phyloP scores from a whole-genome alignment of 2,113 vertebrate species.

The Oryzias celebensis region DNA sequence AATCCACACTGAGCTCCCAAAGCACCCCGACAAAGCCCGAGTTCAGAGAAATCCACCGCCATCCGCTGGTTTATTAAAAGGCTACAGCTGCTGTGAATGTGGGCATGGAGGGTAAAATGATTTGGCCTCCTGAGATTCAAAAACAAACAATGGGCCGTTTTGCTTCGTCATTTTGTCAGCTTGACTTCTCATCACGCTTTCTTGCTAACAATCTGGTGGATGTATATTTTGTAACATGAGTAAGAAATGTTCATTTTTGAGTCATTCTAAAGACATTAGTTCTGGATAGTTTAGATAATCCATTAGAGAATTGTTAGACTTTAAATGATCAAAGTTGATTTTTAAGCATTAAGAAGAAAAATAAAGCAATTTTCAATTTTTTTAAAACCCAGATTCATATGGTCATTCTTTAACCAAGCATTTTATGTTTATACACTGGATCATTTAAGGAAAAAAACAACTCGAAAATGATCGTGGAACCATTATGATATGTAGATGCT shows the following conservation, averaged over 20 bases:
- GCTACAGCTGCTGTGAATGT: slow-evolving; percentile 53
- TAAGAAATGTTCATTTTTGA: slow-evolving; percentile 34
- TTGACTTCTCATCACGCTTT: slow-evolving; percentile 30
- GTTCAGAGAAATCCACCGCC: slow-evolving; percentile 43
- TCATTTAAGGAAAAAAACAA: too few relatives aligned
- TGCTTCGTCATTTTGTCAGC: slow-evolving; percentile 36
- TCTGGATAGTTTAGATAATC: background rate
- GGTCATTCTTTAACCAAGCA: too few relatives aligned
- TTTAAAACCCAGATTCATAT: too few relatives aligned
- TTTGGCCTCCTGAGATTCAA: slow-evolving; percentile 25
- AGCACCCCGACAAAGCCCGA: slow-evolving; percentile 32
- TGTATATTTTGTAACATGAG: slow-evolving; percentile 23
- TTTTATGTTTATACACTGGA: too few relatives aligned
- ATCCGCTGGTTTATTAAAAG: slow-evolving; percentile 62
- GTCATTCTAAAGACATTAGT: slow-evolving; percentile 14
- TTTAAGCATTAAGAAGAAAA: too few relatives aligned
- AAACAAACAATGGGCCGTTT: slow-evolving; percentile 44
- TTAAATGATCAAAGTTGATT: too few relatives aligned
- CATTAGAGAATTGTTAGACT: too few relatives aligned
- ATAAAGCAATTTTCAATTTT: too few relatives aligned
- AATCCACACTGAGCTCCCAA: slow-evolving; percentile 9
- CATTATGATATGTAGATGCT: too few relatives aligned
- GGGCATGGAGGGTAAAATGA: slow-evolving; percentile 14
- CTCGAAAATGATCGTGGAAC: too few relatives aligned
- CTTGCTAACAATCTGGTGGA: slow-evolving; percentile 41